Evolutionary conservation across 92 coral and sea anemone genomes (phyloP).

Genomic region (Siderastrea radians): DNA sequence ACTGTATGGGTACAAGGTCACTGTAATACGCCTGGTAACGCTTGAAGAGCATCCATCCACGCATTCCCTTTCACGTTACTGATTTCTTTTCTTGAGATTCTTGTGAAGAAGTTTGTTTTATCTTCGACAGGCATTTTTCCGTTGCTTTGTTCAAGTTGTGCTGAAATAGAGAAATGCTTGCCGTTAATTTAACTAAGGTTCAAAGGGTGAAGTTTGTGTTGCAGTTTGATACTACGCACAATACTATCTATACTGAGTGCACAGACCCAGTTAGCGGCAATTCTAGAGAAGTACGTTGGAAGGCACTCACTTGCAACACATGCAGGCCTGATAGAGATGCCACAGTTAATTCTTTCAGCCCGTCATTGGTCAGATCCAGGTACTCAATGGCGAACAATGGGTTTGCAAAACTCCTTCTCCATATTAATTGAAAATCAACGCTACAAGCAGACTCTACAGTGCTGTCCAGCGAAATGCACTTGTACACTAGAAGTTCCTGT

Average conservation of each 20-base stretch:
- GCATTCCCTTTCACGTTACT: neutral
- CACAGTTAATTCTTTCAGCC: conserved; percentile 87
- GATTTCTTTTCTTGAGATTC: neutral
- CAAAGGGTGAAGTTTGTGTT: neutral
- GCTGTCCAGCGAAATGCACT: conserved; percentile 46
- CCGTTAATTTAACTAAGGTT: neutral
- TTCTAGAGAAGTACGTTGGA: neutral
- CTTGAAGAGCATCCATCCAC: neutral
- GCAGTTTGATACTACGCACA: neutral
- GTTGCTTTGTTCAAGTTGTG: conserved; percentile 57
- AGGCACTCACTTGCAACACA: conserved; percentile 79
- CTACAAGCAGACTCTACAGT: conserved; percentile 18
- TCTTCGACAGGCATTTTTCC: conserved; percentile 1
- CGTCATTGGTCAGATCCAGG: conserved; percentile 93
- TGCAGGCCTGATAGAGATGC: conserved; percentile 93
- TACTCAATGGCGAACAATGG: conserved; percentile 94
- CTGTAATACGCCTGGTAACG: neutral
- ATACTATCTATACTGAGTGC: no score
- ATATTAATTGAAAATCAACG: conserved; percentile 70
- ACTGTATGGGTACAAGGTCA: neutral
- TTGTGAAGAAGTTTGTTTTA: conserved; percentile 3
- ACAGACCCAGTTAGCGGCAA: neutral
- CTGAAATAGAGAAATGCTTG: conserved; percentile 33
- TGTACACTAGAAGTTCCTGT: conserved; percentile 79
- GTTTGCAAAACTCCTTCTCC: conserved; percentile 91